Evolutionary conservation across 1,140 invertebrate species (phyloP).

Genomic region (Tetraneura akinire): DNA sequence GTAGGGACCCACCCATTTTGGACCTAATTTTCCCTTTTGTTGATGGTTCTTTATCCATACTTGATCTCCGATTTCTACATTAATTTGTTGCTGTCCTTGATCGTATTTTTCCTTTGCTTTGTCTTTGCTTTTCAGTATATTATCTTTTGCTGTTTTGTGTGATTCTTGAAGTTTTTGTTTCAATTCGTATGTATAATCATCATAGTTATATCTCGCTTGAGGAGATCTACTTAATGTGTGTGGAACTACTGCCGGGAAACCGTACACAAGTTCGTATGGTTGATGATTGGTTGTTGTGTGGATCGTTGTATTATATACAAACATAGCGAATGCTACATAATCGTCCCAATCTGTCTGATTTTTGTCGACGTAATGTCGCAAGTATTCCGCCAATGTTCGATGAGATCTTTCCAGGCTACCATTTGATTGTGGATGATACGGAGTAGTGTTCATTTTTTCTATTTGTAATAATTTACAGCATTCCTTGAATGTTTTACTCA

Average conservation of each 20-base stretch:
- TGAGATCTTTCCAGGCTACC: constrained; percentile 56
- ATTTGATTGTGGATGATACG: constrained; percentile 58
- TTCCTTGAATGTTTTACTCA: constrained; percentile 51
- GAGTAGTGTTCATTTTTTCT: constrained; percentile 56
- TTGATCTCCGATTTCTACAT: background rate
- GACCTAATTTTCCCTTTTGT: background rate
- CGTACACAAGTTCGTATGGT: background rate
- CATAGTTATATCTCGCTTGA: background rate
- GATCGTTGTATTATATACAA: too few relatives aligned
- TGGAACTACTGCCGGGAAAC: background rate
- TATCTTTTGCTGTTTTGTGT: background rate
- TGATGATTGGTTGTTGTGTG: background rate
- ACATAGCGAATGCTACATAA: too few relatives aligned
- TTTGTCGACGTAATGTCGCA: background rate
- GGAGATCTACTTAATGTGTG: background rate
- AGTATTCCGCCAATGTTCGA: constrained; percentile 57
- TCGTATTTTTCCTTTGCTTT: background rate
- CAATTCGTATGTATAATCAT: background rate
- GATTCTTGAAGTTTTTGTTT: constrained; percentile 5
- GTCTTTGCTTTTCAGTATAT: background rate
- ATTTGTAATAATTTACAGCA: background rate
- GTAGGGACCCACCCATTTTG: background rate
- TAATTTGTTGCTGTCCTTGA: background rate
- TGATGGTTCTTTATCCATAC: background rate
- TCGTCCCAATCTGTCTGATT: too few relatives aligned